Percentiles rank a stretch among this genome's conserved stretches.
Conservation (phyloP, 2,888 invertebrate species). For the Dynastes maya region DNA sequence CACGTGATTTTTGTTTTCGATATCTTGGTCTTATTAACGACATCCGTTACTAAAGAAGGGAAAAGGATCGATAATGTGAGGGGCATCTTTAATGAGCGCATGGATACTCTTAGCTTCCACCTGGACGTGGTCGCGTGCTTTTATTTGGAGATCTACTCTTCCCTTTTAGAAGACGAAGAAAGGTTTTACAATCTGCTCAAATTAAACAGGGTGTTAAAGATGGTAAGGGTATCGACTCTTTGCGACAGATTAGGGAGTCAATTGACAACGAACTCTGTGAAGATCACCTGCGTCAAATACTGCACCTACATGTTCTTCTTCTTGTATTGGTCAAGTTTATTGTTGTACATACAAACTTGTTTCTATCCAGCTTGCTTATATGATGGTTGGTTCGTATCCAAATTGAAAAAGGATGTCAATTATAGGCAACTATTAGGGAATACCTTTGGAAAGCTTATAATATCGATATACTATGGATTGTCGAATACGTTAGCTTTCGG, state of each 20-base stretch:
- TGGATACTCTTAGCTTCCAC: constrained; percentile 72
- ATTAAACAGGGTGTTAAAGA: constrained; percentile 72
- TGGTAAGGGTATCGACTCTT: constrained; percentile 72
- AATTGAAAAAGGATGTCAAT: constrained; percentile 52
- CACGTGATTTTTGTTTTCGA: constrained; percentile 70
- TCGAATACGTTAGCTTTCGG: constrained; percentile 70
- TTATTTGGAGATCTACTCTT: constrained; percentile 72
- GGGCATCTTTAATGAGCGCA: constrained; percentile 69
- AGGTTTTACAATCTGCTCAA: constrained; percentile 72
- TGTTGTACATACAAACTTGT: constrained; percentile 73
- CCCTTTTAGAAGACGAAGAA: constrained; percentile 62
- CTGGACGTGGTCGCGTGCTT: constrained; percentile 72
- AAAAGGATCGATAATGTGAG: constrained; percentile 63
- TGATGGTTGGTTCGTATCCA: constrained; percentile 70
- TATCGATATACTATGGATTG: constrained; percentile 72
- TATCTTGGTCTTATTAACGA: constrained; percentile 69
- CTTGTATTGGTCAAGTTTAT: constrained; percentile 73
- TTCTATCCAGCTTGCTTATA: constrained; percentile 71
- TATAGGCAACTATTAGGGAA: constrained; percentile 48
- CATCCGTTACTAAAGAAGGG: constrained; percentile 72
- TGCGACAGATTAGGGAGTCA: constrained; percentile 71
- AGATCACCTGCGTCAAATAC: constrained; percentile 70
- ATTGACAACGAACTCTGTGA: constrained; percentile 57
- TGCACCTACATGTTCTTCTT: constrained; percentile 70
- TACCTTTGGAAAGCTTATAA: constrained; percentile 65